These are phyloP conservation scores for Halisarca cf. caerulea DNA, from an alignment of 37 sponge, comb jelly and placozoan genomes.

Conservation along the genomic window DNA sequence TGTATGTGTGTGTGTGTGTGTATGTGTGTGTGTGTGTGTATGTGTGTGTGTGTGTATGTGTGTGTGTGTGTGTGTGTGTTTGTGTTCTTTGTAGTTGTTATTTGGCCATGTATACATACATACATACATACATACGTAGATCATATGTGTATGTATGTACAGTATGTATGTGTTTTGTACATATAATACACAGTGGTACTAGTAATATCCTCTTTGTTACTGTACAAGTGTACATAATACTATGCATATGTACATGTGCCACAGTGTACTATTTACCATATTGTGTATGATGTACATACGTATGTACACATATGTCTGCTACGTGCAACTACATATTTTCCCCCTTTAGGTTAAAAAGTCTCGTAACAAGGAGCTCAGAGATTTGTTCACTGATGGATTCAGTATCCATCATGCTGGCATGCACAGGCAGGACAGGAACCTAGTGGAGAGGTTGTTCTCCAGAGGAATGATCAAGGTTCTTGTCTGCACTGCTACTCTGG, in stretches of 20 bases:
- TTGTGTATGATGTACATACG: background rate
- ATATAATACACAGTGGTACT: no score
- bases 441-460: slow-evolving; percentile 93
- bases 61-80: no score
- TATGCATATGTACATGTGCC: background rate
- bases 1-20: background rate
- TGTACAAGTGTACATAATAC: no score
- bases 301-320: background rate
- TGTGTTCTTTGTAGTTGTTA: no score
- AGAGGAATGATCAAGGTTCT: slow-evolving; percentile 86
- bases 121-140: no score
- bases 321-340: background rate
- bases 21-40: background rate
- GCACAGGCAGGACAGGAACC: slow-evolving; percentile 85
- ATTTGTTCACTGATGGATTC: slow-evolving; percentile 91
- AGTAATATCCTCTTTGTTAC: no score
- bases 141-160: no score
- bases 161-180: no score
- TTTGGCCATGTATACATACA: no score
- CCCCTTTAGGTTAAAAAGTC: slow-evolving; percentile 69
- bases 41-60: no score
- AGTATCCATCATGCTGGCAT: slow-evolving; percentile 97
- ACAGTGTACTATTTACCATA: background rate
- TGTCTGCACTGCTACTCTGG: slow-evolving; percentile 97
- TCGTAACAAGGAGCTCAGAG: slow-evolving; percentile 81